Percentiles rank a stretch among this genome's conserved stretches.
Conservation (phyloP, 2,113 vertebrate species). For the Acanthisitta chloris region DNA sequence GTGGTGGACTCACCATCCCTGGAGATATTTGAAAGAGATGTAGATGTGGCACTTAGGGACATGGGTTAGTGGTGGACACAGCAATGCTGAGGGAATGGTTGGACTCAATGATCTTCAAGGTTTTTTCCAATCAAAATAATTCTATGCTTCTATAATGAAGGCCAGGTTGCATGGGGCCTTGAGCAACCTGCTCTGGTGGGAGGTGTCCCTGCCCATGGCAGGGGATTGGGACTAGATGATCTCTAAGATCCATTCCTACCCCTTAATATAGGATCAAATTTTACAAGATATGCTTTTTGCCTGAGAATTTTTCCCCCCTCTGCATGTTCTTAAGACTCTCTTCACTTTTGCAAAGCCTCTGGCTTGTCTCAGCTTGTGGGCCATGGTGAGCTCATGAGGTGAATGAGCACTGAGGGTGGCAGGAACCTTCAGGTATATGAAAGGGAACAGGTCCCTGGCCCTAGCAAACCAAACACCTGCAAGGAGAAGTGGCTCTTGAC, state of each 20-base stretch:
- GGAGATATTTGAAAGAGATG: not conserved
- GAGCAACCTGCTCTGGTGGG: too few species aligned
- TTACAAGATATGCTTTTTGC: not conserved
- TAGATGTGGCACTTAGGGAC: not conserved
- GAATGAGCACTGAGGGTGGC: not conserved
- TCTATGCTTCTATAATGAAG: not conserved
- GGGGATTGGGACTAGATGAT: too few species aligned
- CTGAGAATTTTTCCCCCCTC: not conserved
- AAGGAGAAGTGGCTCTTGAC: not conserved
- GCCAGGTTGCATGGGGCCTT: too few species aligned
- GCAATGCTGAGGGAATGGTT: not conserved
- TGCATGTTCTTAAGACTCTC: too few species aligned
- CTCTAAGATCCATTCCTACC: too few species aligned
- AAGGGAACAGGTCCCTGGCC: not conserved
- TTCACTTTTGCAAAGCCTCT: not conserved
- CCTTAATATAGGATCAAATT: too few species aligned
- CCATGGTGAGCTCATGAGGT: not conserved
- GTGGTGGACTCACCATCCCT: not conserved
- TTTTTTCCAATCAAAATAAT: not conserved
- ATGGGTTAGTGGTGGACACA: not conserved
- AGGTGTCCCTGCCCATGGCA: too few species aligned
- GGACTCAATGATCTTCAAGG: rapidly evolving
- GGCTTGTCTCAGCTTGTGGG: not conserved
- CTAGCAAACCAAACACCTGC: not conserved
- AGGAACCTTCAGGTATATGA: not conserved